Evolutionary conservation across 2,888 invertebrate genomes (phyloP).

Genomic region (Pandemis cinnamomeana): DNA sequence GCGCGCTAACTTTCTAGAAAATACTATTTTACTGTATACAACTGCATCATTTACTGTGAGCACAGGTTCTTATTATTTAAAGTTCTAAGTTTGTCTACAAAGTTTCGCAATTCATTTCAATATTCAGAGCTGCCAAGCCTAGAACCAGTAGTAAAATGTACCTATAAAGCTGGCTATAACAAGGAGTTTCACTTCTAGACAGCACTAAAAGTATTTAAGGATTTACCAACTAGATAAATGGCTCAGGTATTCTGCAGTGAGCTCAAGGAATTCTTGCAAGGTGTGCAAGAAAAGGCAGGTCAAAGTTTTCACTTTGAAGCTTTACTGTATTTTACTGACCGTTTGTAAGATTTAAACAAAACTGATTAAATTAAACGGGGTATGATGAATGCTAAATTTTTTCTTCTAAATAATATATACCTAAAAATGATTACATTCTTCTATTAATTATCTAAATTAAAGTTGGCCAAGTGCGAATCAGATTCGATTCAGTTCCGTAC

Average conservation of each 20-base stretch:
- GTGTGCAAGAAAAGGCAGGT: conserved; percentile 27
- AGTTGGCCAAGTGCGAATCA: no score
- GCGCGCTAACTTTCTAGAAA: conserved; percentile 54
- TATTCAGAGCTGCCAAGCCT: conserved; percentile 65
- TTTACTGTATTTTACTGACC: neutral
- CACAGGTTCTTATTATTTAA: conserved; percentile 69
- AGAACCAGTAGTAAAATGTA: conserved; percentile 55
- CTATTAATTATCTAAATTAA: no score
- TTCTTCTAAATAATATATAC: neutral
- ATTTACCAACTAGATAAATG: conserved; percentile 44
- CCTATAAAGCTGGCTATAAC: conserved; percentile 57
- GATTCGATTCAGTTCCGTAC: no score
- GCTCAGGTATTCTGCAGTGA: conserved; percentile 26
- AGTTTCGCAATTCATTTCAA: conserved; percentile 75
- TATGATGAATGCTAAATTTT: no score
- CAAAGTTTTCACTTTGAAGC: conserved; percentile 19
- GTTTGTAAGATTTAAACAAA: neutral
- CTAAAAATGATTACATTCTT: neutral
- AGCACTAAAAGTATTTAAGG: conserved; percentile 49
- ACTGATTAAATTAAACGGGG: neutral
- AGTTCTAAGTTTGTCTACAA: conserved; percentile 65
- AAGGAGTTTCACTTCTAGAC: conserved; percentile 54
- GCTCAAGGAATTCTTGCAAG: conserved; percentile 15
- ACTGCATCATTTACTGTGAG: conserved; percentile 62
- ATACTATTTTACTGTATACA: conserved; percentile 67